These are phyloP conservation scores for Chrysolophus pictus DNA, from an alignment of 2,797 vertebrate genomes.

Conservation along the genomic window DNA sequence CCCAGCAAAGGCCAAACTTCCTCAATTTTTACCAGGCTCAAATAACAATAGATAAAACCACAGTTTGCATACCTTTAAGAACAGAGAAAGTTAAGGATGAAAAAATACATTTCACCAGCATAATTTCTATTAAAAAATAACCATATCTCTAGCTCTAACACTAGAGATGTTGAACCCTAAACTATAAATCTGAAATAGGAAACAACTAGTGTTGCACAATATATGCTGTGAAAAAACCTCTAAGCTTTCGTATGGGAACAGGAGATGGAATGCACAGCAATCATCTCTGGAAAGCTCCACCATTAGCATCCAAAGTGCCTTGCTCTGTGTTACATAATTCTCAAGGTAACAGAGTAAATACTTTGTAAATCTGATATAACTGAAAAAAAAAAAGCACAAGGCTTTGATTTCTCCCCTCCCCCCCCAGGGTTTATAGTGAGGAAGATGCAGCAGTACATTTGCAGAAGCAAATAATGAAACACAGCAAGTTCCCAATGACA, in stretches of 20 bases:
- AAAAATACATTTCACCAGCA: neutral
- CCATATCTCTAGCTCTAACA: neutral
- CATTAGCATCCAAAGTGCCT: neutral
- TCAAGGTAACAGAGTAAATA: neutral
- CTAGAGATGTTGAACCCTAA: neutral
- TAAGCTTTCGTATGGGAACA: neutral
- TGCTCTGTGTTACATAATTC: neutral
- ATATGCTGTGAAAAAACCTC: neutral
- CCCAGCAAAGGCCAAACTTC: neutral
- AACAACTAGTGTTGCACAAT: neutral
- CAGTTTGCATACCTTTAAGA: neutral
- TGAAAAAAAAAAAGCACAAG: neutral
- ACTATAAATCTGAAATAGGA: neutral
- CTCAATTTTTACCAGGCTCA: neutral
- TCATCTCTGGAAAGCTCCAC: neutral
- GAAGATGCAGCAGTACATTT: neutral
- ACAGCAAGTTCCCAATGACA: neutral
- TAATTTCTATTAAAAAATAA: neutral
- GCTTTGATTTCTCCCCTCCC: rapidly evolving
- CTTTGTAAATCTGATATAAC: neutral
- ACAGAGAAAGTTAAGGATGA: neutral
- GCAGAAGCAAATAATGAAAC: neutral
- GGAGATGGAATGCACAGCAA: neutral
- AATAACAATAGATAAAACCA: neutral
- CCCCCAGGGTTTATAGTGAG: neutral